Evolutionary conservation across 2,888 invertebrate genomes (phyloP), one percentile per base, ranked within the genome.

Genomic region (Himalopsyche anomala): DNA sequence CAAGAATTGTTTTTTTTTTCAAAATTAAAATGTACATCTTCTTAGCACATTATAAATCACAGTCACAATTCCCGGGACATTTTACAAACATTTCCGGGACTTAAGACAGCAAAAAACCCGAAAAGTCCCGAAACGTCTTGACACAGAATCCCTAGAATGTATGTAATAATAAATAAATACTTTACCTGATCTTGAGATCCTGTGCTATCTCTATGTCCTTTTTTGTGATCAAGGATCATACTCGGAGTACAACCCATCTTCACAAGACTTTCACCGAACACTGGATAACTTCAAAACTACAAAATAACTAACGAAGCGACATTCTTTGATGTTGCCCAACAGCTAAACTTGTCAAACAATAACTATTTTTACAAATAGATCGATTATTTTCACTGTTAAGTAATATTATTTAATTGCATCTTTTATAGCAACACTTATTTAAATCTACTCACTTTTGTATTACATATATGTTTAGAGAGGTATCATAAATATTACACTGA

Each of bases 181-280:
- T 17, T 83, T 85, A 93, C 93, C 4, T 92, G 93, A 88, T 93
- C 93, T 84, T 93, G 93, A 17, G 93, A 93, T 45, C 93, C 92
- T 5, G 91, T 90, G 91, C 94, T 94, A 91, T 94, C 94, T 88
- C 94, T 93, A 74, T 93, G 92, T 86, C 94, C 94, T 89, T 91
- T 92, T 91, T 94, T 94, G 91, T 94, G 94, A 90, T 94, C 94
- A 90, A 94, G 91, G 89, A 95, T 91, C 92, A 94, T 94, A 90
- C 95, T 95, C 89, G 95, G 95, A 89, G 94, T 94, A 90, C 95
- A 95, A 91, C 95, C 95, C 95, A 95, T 95, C 51, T 81, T 85
- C 62, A 62, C 62, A 62, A 62, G 19, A 62, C 62, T 62, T 62
- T 62, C 62, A 5, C 19, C 62, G 5, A 62, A 19, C 28, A 62